Evolutionary conservation across 2,888 invertebrate genomes (phyloP), one percentile per base, ranked within the genome.

Genomic region (Rotaria magnacalcarata): DNA sequence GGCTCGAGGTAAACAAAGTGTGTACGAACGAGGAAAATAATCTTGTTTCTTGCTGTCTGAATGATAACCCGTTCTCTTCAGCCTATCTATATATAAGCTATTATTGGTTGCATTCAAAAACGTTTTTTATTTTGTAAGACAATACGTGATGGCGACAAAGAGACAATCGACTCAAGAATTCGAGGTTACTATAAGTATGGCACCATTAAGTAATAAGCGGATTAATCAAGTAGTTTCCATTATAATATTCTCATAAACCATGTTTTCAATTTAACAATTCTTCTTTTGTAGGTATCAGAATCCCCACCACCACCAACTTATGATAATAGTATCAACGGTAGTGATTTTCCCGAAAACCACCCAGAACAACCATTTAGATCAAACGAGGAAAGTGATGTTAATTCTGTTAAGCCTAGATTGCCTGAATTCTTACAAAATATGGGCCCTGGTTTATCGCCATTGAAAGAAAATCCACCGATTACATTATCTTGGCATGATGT

Each of bases 341-440:
- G 8, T 56, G 8, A 24, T 3, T 24, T 5, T 0, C 1, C 2
- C 7, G 7, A 67, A 19, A 3, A 34, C 0, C 19, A 5, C 19
- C 27, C 58, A 19, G 34, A 5, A 7, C 67, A 27, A 19, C 0
- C 19, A 34, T 27, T n/a, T 0, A 14, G 11, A 11, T 60, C 67
- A 19, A 14, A 34, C 19, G 7, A 1, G 0, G 2, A 34, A 16
- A 19, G 1, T 6, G 34, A 34, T 67, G 34, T 16, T 1, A 34
- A 67, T 67, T 67, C 34, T 47, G 80, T n/a, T 24, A 80, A 80
- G 5, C 80, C 80, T 24, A n/a, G 47, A 16, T 47, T 80, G n/a
- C 80, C 80, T n/a, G 80, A 80, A 47, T 80, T 80, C 19, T 80
- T 80, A n/a, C 43, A 14, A 80, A 80, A 80, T 80, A 47, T 47